These are phyloP conservation scores for Drosophila kuntzei DNA, from an alignment of 2,888 invertebrate species.

Conservation along the genomic window DNA sequence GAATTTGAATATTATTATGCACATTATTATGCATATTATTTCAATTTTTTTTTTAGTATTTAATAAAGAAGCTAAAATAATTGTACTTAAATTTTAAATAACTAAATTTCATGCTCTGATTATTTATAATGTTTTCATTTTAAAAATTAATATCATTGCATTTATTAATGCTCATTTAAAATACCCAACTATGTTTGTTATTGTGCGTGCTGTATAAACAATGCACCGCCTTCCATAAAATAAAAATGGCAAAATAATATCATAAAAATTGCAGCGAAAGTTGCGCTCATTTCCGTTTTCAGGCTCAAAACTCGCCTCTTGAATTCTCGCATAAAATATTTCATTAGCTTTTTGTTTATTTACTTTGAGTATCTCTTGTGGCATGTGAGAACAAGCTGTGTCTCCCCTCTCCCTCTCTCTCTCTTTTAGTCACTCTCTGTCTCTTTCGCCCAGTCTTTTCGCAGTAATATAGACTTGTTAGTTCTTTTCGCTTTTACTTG, in stretches of 20 bases:
- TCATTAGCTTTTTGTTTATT: constrained; percentile 55
- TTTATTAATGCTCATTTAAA: background rate
- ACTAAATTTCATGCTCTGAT: too few species aligned
- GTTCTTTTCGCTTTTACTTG: constrained; percentile 59
- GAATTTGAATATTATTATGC: too few species aligned
- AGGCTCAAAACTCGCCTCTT: constrained; percentile 10
- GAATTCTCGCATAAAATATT: constrained; percentile 37
- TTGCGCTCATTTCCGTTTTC: constrained; percentile 21
- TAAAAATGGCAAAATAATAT: constrained; percentile 43
- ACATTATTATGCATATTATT: too few species aligned
- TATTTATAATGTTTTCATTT: background rate
- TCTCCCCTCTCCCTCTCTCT: constrained; percentile 4
- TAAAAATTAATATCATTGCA: background rate
- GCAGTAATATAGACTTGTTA: constrained; percentile 4
- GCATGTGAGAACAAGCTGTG: constrained; percentile 40
- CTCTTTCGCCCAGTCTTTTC: background rate
- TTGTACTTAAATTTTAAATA: too few species aligned
- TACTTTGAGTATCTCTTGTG: constrained; percentile 28
- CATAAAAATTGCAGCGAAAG: constrained; percentile 40
- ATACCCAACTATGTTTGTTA: background rate
- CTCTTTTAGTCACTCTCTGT: background rate
- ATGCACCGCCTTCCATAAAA: constrained; percentile 40
- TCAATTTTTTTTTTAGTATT: too few species aligned
- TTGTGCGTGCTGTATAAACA: constrained; percentile 6
- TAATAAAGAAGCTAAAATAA: too few species aligned